These are phyloP conservation scores for Goniozus legneri DNA, from an alignment of 1,140 invertebrate genomes.

Conservation along the genomic window DNA sequence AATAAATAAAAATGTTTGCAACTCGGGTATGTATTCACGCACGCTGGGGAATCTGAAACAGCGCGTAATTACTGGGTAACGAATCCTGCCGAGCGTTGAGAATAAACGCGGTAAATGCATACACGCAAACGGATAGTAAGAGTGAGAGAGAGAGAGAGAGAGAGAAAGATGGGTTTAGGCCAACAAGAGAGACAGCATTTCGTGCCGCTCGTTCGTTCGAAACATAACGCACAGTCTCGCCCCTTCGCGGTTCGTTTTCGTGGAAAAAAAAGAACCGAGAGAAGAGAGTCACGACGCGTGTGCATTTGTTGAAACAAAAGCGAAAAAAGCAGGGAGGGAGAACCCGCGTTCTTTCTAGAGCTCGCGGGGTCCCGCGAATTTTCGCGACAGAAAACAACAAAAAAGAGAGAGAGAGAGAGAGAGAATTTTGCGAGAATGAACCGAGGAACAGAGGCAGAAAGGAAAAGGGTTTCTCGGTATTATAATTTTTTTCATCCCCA, in stretches of 20 bases:
- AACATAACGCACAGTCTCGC: too few relatives aligned
- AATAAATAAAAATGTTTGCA: too few relatives aligned
- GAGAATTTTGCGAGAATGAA: too few relatives aligned
- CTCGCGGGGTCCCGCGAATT: too few relatives aligned
- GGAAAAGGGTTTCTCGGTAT: too few relatives aligned
- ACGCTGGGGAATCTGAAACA: not conserved
- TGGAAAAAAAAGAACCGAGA: not conserved
- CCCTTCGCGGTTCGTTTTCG: constrained; percentile 6
- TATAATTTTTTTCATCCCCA: too few relatives aligned
- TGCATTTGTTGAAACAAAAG: not conserved
- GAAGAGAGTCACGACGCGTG: not conserved
- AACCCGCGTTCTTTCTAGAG: not conserved
- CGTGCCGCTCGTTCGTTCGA: too few relatives aligned
- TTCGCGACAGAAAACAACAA: too few relatives aligned
- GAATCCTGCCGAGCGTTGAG: not conserved
- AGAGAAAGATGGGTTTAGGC: constrained; percentile 5
- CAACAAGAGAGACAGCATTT: not conserved
- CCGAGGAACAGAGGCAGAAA: too few relatives aligned
- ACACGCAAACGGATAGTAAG: not conserved
- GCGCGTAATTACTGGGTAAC: constrained; percentile 4
- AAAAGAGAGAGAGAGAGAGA: too few relatives aligned
- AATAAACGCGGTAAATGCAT: not conserved
- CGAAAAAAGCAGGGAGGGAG: not conserved
- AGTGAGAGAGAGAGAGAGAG: constrained; percentile 2
- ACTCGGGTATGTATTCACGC: too few relatives aligned